phyloP scores from a whole-genome alignment of 2,797 vertebrate genomes.

The Hoplostethus mediterraneus region DNA sequence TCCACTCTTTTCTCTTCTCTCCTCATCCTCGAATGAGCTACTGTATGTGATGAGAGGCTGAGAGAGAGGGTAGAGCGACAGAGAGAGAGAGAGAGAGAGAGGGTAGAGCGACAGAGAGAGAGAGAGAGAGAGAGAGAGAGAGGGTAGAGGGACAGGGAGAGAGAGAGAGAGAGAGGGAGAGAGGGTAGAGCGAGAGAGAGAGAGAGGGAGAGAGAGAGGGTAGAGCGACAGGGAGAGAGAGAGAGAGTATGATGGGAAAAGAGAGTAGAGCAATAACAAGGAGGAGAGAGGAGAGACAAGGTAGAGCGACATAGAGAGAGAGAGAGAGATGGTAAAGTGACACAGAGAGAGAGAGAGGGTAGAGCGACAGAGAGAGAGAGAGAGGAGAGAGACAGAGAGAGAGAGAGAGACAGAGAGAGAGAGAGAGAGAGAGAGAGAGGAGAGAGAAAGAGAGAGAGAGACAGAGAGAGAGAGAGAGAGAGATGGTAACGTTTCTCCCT shows the following conservation, averaged over 20 bases:
- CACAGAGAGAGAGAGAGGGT: neutral
- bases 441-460: neutral
- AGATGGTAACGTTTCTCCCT: slow-evolving; percentile 58
- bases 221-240: neutral
- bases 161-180: slow-evolving; percentile 3
- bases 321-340: neutral
- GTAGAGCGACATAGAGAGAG: neutral
- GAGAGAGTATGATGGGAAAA: neutral
- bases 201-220: neutral
- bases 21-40: slow-evolving; percentile 49
- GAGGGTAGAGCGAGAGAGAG: neutral
- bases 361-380: neutral
- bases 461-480: neutral
- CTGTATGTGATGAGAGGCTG: slow-evolving; percentile 49
- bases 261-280: neutral
- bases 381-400: neutral
- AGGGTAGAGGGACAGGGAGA: neutral
- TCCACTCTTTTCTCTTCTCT: slow-evolving; percentile 36
- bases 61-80: neutral
- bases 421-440: neutral
- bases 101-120: neutral
- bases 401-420: neutral
- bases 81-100: neutral
- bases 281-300: neutral
- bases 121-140: neutral